Base-by-base conservation (phyloP, 2,113 vertebrate genomes). In the Oryzias javanicus region DNA sequence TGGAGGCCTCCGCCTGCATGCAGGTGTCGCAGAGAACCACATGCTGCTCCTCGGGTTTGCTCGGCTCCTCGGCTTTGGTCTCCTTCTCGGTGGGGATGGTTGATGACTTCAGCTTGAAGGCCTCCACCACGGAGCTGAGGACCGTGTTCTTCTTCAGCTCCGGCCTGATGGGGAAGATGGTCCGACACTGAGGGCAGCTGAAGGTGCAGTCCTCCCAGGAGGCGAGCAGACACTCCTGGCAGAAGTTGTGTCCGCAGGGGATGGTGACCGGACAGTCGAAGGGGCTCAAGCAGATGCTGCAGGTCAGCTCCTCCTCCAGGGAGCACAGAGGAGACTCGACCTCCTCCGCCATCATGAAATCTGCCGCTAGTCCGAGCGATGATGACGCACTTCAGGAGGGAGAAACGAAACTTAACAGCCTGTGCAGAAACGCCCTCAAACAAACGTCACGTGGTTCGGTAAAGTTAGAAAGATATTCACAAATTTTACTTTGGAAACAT, bases 221-320 rank as follows among this genome's bases (percentile, higher is more conserved):
- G 60, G 81, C 55, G 0, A 93, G 84, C 64, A 98, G 90, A 76
- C 97, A 98, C n/a, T 55, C 29, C 15, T 79, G 55, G 85, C 97
- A 98, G 88, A 98, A 98, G 89, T 97, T 98, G 91, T 98, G 97
- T 1, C 96, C 96, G 29, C 97, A 98, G 0, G 94, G 95, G 19
- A 93, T 92, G 29, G 94, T 97, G 22, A 98, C 95, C 3, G 97
- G 97, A 42, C 60, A 88, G 51, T 80, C 82, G 72, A 98, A 97
- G 58, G 90, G 20, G 60, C 90, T 88, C 67, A 98, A 87, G 72
- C 97, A 98, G 87, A 98, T 94, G 91, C 94, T 94, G 86, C 97
- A 98, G 14, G 89, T 94, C 73, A 97, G 89, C 2, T 97, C 96
- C 0, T 95, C 95, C 55, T 93, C 90, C 70, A 98, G 84, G n/a